Evolutionary conservation across 2,888 invertebrate genomes (phyloP).

Genomic region (Eilema depressum): DNA sequence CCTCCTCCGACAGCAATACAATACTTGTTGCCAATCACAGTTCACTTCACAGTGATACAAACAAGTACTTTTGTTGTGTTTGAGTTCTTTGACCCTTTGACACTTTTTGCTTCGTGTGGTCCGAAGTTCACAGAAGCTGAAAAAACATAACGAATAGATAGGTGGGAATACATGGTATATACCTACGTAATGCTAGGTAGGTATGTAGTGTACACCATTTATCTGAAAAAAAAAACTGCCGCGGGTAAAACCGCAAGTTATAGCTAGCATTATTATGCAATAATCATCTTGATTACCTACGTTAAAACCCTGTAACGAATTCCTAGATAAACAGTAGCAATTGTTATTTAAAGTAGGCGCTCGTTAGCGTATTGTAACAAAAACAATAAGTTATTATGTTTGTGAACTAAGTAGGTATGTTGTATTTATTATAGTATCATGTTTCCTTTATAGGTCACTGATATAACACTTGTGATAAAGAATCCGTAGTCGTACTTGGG

Average conservation of each 20-base stretch:
- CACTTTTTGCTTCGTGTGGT: no score
- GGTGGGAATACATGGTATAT: no score
- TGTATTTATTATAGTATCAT: neutral
- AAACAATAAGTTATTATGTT: neutral
- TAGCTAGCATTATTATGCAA: neutral
- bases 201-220: no score
- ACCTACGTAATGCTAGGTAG: no score
- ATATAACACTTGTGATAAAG: neutral
- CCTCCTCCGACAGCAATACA: no score
- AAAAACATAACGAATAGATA: no score
- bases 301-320: neutral
- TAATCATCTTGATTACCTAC: neutral
- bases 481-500: neutral
- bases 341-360: neutral
- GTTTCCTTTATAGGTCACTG: constrained; percentile 5
- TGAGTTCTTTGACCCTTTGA: no score
- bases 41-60: no score
- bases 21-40: no score
- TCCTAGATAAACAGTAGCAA: neutral
- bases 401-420: neutral
- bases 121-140: no score
- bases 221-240: neutral
- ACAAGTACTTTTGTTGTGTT: no score
- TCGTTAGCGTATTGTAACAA: neutral
- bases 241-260: neutral